Conservation (phyloP, 2,888 invertebrate species). For the Cryptops parisi region DNA sequence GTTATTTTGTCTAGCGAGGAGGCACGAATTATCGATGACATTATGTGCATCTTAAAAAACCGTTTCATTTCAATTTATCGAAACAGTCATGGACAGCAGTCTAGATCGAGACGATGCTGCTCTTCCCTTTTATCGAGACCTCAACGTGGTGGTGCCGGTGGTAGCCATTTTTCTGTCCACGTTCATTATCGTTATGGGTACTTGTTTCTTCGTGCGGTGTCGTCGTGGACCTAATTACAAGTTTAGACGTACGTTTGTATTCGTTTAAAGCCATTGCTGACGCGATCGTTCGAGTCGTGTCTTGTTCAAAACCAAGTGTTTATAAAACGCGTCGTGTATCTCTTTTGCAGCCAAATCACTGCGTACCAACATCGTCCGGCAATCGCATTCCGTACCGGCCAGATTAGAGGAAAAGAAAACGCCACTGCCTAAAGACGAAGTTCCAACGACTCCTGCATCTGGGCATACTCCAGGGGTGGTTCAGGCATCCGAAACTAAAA, state of each 20-base stretch:
- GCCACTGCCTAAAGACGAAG: neutral
- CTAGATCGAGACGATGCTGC: neutral
- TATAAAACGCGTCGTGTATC: neutral
- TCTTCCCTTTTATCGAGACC: conserved; percentile 41
- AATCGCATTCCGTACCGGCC: neutral
- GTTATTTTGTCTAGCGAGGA: neutral
- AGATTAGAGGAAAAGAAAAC: neutral
- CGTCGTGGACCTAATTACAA: conserved; percentile 3
- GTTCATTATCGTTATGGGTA: conserved; percentile 63
- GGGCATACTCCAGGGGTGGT: too few relatives aligned
- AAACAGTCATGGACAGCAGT: too few relatives aligned
- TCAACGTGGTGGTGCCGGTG: conserved; percentile 79
- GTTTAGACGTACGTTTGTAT: neutral
- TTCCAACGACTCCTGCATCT: neutral
- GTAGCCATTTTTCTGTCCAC: conserved; percentile 78
- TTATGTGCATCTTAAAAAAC: too few relatives aligned
- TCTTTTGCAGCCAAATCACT: neutral
- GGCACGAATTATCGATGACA: neutral
- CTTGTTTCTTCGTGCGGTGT: conserved; percentile 13
- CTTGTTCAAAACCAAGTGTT: too few relatives aligned
- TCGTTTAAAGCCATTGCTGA: neutral
- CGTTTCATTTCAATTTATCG: too few relatives aligned
- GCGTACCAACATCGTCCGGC: neutral
- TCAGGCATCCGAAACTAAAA: too few relatives aligned
- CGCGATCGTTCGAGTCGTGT: too few relatives aligned